Evolutionary conservation across 2,113 vertebrate species (phyloP), one percentile per base, ranked within the genome.

Genomic region (Gorsachius goisagi): DNA sequence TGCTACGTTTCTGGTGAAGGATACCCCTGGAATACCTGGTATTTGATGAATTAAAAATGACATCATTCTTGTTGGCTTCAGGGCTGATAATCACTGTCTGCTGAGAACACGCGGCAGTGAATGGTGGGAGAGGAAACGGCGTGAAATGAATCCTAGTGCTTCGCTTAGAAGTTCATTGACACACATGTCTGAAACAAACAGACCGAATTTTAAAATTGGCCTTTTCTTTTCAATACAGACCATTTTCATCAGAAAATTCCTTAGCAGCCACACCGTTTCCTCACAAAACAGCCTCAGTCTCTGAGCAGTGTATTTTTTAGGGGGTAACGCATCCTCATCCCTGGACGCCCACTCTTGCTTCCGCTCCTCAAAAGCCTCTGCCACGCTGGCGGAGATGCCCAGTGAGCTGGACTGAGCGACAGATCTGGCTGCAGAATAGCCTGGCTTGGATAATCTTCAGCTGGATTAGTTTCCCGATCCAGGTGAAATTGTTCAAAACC

Each of bases 11-110:
- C 84, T 93, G 85, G 62, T 37, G 87, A 94, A 88, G 71, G 74
- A 73, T 60, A n/a, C 88, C 85, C 82, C 52, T 73, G 82, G 82
- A 71, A 88, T 74, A 96, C 88, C 92, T 83, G 90, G 55, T 83
- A 86, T 85, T 77, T 83, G 85, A 82, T 80, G 78, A 91, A 95
- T 91, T 91, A 58, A 96, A 94, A 91, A 83, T 95, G 11, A 94
- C 88, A 93, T 93, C 33, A 91, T 66, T 88, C 85, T 77, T 90
- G 74, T 73, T 94, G 89, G 88, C 49, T 93, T 93, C 88, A 63
- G 35, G 74, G 71, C 80, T 83, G 85, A 39, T 93, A 95, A 96
- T 96, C 79, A n/a, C 66, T 49, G 66, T 91, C 80, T 94, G 77
- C 80, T 64, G 77, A 87, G 89, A 75, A 24, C 52, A 49, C 1